Evolutionary conservation across 2,888 invertebrate genomes (phyloP).

Genomic region (Sinelater perroti): DNA sequence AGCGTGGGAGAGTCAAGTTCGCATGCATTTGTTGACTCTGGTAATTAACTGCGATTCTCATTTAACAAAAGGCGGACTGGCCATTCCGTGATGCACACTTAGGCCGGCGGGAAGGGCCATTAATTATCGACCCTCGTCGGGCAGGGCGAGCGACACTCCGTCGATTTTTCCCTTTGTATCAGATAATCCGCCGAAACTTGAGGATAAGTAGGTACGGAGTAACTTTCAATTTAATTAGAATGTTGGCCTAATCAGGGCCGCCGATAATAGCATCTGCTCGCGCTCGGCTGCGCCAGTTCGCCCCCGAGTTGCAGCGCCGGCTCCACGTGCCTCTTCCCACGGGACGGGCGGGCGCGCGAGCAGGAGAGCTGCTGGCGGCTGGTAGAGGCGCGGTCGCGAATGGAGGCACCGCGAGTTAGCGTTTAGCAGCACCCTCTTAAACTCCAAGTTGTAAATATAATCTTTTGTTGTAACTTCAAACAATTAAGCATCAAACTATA

Average conservation of each 20-base stretch:
- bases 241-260: slow-evolving; percentile 34
- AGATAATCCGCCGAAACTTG: slow-evolving; percentile 23
- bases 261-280: slow-evolving; percentile 35
- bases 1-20: too few relatives aligned
- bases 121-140: slow-evolving; percentile 16
- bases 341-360: slow-evolving; percentile 21
- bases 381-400: slow-evolving; percentile 20
- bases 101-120: too few relatives aligned
- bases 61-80: too few relatives aligned
- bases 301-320: slow-evolving; percentile 18
- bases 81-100: too few relatives aligned
- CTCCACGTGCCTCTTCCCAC: slow-evolving; percentile 25
- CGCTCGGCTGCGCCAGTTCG: slow-evolving; percentile 29
- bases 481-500: slow-evolving; percentile 36
- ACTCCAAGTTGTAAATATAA: slow-evolving; percentile 36
- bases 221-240: slow-evolving; percentile 40
- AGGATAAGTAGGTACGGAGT: slow-evolving; percentile 27
- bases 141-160: too few relatives aligned
- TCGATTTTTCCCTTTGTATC: too few relatives aligned
- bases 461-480: slow-evolving; percentile 36
- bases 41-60: too few relatives aligned
- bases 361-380: too few relatives aligned
- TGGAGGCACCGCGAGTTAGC: slow-evolving; percentile 28
- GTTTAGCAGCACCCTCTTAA: slow-evolving; percentile 27
- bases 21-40: too few relatives aligned